These are phyloP conservation scores for Myopa testacea DNA, from an alignment of 2,888 invertebrate genomes.

Conservation along the genomic window DNA sequence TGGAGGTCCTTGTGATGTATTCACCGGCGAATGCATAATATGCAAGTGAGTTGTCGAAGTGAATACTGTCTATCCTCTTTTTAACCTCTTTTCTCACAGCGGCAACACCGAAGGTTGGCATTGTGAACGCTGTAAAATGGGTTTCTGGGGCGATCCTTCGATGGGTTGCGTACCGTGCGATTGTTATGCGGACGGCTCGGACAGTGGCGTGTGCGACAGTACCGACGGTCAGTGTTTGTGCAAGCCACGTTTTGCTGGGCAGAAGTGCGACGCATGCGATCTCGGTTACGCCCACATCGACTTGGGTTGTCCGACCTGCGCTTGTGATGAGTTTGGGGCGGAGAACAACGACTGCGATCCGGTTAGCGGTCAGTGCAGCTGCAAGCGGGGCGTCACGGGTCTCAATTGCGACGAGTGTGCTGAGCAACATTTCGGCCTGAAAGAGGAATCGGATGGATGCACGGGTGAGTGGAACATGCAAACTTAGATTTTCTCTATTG, in stretches of 20 bases:
- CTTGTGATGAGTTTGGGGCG: slow-evolving; percentile 80
- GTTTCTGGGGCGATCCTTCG: slow-evolving; percentile 76
- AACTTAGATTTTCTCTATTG: no score
- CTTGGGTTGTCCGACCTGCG: slow-evolving; percentile 83
- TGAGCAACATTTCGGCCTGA: slow-evolving; percentile 78
- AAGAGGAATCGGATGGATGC: slow-evolving; percentile 60
- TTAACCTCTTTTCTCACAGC: slow-evolving; percentile 50
- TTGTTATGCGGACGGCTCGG: slow-evolving; percentile 82
- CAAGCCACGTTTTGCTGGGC: slow-evolving; percentile 76
- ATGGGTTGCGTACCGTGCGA: slow-evolving; percentile 79
- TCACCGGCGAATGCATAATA: slow-evolving; percentile 86
- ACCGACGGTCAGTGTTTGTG: slow-evolving; percentile 83
- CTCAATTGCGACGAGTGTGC: slow-evolving; percentile 81
- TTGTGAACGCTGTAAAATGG: slow-evolving; percentile 77
- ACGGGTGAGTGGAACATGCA: slow-evolving; percentile 58
- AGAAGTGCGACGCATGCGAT: slow-evolving; percentile 78
- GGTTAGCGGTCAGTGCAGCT: slow-evolving; percentile 82
- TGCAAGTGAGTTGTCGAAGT: slow-evolving; percentile 71
- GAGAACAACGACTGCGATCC: slow-evolving; percentile 76
- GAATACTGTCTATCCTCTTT: background rate
- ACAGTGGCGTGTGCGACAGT: slow-evolving; percentile 77
- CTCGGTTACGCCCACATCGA: slow-evolving; percentile 79
- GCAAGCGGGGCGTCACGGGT: slow-evolving; percentile 82
- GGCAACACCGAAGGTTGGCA: slow-evolving; percentile 75
- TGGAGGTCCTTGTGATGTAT: slow-evolving; percentile 86